Percentiles rank a stretch among this genome's conserved stretches.
Conservation (phyloP, 2,888 invertebrate species). For the Panopea generosa region DNA sequence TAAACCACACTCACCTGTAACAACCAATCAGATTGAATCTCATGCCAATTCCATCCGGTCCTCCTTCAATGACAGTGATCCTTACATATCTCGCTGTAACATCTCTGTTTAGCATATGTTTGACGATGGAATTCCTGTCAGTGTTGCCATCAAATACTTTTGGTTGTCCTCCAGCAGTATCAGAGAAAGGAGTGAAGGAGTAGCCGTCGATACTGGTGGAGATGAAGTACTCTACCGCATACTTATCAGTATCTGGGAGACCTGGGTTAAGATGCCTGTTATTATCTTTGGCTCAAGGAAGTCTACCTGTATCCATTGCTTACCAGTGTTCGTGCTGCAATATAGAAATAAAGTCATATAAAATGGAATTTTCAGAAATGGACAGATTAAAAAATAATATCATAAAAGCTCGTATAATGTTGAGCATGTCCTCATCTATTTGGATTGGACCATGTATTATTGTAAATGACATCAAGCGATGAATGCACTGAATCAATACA, state of each 20-base stretch:
- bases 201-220: conserved; percentile 74
- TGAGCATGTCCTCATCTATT: too few relatives aligned
- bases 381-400: too few relatives aligned
- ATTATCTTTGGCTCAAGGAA: conserved; percentile 67
- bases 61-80: conserved; percentile 64
- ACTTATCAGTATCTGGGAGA: conserved; percentile 67
- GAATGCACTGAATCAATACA: too few relatives aligned
- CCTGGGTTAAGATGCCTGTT: conserved; percentile 76
- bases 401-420: too few relatives aligned
- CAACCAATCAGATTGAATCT: conserved; percentile 77
- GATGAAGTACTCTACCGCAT: conserved; percentile 69
- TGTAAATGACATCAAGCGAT: too few relatives aligned
- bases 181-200: conserved; percentile 64
- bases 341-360: neutral
- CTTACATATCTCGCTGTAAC: conserved; percentile 71
- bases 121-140: conserved; percentile 68
- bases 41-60: conserved; percentile 68
- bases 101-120: conserved; percentile 69
- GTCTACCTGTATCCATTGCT: conserved; percentile 78
- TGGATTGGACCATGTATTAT: too few relatives aligned
- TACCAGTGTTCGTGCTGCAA: conserved; percentile 59
- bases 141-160: conserved; percentile 69
- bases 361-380: too few relatives aligned
- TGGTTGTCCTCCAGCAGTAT: conserved; percentile 48
- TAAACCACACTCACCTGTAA: conserved; percentile 43